These are phyloP conservation scores for Natrix natrix DNA, from an alignment of 2,797 vertebrate genomes.

Conservation along the genomic window DNA sequence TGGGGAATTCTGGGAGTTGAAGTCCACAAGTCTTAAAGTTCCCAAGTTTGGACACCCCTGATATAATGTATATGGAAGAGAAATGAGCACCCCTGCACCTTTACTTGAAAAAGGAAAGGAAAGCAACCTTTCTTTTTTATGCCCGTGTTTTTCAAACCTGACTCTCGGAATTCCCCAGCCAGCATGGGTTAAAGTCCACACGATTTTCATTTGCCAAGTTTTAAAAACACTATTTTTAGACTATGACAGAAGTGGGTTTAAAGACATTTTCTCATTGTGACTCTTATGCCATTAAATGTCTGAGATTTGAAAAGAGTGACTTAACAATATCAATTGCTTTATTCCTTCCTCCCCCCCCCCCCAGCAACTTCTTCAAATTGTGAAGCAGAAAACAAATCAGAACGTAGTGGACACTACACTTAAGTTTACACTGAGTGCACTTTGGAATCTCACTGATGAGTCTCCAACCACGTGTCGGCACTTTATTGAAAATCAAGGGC, in stretches of 20 bases:
- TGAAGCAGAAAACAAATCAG: constrained; percentile 94
- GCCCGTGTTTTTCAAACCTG: background rate
- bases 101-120: background rate
- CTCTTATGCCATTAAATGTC: background rate
- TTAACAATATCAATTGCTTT: background rate
- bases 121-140: background rate
- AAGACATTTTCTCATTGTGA: background rate
- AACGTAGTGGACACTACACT: constrained; percentile 94
- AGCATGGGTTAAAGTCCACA: background rate
- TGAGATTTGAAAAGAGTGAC: accelerated
- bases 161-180: background rate
- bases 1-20: too few relatives aligned
- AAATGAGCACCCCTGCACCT: too few relatives aligned
- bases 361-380: constrained; percentile 98
- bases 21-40: too few relatives aligned
- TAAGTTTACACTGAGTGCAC: constrained; percentile 95
- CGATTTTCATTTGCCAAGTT: background rate
- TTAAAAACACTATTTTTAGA: background rate
- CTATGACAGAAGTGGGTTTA: background rate
- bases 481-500: constrained; percentile 98
- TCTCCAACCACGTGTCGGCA: constrained; percentile 97
- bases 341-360: background rate
- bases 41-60: too few relatives aligned
- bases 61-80: background rate
- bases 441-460: constrained; percentile 99